Conservation (phyloP, 2,797 vertebrate genomes). For the Sciaenops ocellatus region DNA sequence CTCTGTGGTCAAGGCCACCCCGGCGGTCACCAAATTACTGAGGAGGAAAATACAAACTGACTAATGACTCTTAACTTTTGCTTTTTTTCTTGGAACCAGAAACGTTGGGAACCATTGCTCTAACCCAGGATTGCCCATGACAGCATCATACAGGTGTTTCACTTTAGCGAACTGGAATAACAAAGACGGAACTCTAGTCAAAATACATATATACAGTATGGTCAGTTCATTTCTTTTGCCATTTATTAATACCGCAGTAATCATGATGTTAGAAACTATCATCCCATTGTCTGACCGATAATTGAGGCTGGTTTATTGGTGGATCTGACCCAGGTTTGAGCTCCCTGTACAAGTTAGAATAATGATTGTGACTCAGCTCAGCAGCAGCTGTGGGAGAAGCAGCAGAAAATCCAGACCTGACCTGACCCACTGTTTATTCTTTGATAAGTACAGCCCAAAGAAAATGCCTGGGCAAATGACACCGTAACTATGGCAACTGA, state of each 20-base stretch:
- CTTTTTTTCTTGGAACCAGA: no score
- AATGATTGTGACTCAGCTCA: slow-evolving; percentile 36
- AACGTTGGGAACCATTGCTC: not conserved
- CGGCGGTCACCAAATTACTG: no score
- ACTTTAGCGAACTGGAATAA: not conserved
- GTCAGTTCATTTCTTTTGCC: not conserved
- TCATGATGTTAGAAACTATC: not conserved
- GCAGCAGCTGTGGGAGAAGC: slow-evolving; percentile 20
- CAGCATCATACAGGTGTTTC: not conserved
- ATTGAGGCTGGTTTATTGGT: not conserved
- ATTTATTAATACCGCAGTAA: not conserved
- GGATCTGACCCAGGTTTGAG: slow-evolving; percentile 7
- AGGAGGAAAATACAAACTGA: no score
- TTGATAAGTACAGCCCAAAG: slow-evolving; percentile 22
- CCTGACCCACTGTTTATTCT: slow-evolving; percentile 31
- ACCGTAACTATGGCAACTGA: slow-evolving; percentile 46
- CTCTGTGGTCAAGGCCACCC: no score
- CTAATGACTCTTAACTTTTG: no score
- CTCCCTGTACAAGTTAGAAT: slow-evolving; percentile 12
- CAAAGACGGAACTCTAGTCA: not conserved
- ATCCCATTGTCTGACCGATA: not conserved
- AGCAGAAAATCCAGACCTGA: slow-evolving; percentile 36
- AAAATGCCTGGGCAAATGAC: slow-evolving; percentile 27
- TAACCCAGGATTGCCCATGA: no score
- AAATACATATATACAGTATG: no score